Conservation (phyloP, 1,140 invertebrate genomes). For the Parapsyche elsis region DNA sequence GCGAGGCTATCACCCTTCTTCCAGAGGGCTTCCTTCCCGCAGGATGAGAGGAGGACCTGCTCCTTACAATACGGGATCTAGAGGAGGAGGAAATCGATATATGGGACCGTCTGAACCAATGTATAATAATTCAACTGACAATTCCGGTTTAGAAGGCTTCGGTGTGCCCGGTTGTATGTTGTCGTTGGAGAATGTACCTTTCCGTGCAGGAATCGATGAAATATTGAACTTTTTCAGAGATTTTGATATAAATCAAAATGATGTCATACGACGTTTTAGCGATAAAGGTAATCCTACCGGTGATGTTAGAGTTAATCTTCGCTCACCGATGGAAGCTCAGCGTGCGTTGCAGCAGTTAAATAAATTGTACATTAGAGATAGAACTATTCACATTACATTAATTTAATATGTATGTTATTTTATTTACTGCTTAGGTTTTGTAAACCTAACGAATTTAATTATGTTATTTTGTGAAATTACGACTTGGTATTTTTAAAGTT, state of each 20-base stretch:
- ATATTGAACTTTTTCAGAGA: constrained; percentile 87
- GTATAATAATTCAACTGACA: constrained; percentile 60
- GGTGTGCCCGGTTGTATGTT: constrained; percentile 85
- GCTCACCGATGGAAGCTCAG: constrained; percentile 78
- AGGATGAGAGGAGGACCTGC: constrained; percentile 55
- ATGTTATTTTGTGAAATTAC: too few species aligned
- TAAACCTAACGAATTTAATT: too few species aligned
- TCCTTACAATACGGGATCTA: constrained; percentile 53
- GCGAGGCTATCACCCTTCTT: constrained; percentile 56
- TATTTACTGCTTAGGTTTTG: too few species aligned
- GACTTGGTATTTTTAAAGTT: too few species aligned
- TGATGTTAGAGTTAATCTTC: constrained; percentile 88
- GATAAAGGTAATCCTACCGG: constrained; percentile 87
- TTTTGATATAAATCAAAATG: constrained; percentile 78
- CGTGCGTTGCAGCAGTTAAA: constrained; percentile 72
- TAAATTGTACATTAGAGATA: constrained; percentile 61
- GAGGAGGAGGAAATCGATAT: constrained; percentile 58
- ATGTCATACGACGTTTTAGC: constrained; percentile 85
- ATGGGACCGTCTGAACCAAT: constrained; percentile 61
- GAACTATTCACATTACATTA: constrained; percentile 60
- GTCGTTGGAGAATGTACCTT: constrained; percentile 86
- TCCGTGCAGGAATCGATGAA: constrained; percentile 85
- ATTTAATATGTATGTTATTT: constrained; percentile 56
- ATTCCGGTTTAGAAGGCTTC: constrained; percentile 71
- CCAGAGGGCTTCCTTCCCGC: constrained; percentile 46